These are phyloP conservation scores for Scelioninae gen. 2 DNA, from an alignment of 2,888 invertebrate species.

Conservation along the genomic window DNA sequence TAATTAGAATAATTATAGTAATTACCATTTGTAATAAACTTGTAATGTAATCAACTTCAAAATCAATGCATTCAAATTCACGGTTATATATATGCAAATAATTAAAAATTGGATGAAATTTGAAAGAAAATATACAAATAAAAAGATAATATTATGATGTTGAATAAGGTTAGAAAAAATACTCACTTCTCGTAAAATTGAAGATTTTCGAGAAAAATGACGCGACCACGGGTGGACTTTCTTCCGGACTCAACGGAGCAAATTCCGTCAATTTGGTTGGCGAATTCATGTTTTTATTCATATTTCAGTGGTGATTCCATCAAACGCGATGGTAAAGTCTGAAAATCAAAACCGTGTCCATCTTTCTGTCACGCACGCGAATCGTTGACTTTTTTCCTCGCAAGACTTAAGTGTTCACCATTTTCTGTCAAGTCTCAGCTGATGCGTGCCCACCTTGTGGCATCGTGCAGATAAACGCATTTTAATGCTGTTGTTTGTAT, in stretches of 20 bases:
- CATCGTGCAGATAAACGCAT: conserved; percentile 20
- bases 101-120: too few relatives aligned
- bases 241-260: conserved; percentile 86
- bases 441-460: background rate
- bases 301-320: conserved; percentile 63
- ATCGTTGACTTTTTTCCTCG: background rate
- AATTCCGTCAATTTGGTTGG: conserved; percentile 86
- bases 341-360: conserved; percentile 5
- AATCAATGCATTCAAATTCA: too few relatives aligned
- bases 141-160: too few relatives aligned
- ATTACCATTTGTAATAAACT: too few relatives aligned
- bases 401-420: conserved; percentile 14
- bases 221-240: conserved; percentile 83
- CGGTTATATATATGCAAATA: too few relatives aligned
- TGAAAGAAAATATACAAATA: too few relatives aligned
- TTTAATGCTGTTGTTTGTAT: too few relatives aligned
- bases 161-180: conserved; percentile 44
- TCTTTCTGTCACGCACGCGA: conserved; percentile 31
- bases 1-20: too few relatives aligned
- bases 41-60: too few relatives aligned
- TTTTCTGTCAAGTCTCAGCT: conserved; percentile 18
- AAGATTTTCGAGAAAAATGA: conserved; percentile 87
- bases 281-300: conserved; percentile 80
- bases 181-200: conserved; percentile 80
- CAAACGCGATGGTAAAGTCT: background rate